Evolutionary conservation across 2,888 invertebrate species (phyloP).

Genomic region (Sarcophaga subvicina): DNA sequence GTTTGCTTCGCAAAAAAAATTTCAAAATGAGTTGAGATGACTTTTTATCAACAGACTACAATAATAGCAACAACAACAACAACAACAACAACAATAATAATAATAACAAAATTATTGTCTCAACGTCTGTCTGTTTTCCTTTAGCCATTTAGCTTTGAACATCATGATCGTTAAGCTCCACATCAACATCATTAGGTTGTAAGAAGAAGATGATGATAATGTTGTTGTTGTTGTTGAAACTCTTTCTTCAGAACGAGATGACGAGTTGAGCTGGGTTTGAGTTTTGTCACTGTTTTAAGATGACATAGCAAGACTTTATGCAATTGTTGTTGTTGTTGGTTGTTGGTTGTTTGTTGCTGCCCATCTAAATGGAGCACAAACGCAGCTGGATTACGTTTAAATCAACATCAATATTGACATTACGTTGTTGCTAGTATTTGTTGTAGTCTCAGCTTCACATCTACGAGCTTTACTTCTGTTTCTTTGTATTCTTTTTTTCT

Average conservation of each 20-base stretch:
- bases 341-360: neutral
- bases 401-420: conserved; percentile 68
- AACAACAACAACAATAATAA: neutral
- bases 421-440: conserved; percentile 23
- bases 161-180: neutral
- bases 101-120: neutral
- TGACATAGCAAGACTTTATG: conserved; percentile 49
- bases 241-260: conserved; percentile 10
- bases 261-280: conserved; percentile 48
- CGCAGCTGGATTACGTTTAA: conserved; percentile 69
- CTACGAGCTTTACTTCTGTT: neutral
- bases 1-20: conserved; percentile 31
- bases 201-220: conserved; percentile 37
- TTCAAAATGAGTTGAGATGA: conserved; percentile 24
- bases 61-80: neutral
- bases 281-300: conserved; percentile 61
- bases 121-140: neutral
- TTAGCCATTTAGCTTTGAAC: neutral
- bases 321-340: conserved; percentile 23
- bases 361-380: conserved; percentile 66
- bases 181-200: neutral
- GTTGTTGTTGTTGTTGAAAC: conserved; percentile 31
- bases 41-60: conserved; percentile 33
- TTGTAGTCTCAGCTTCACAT: neutral
- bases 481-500: neutral